Evolutionary conservation across 2,888 invertebrate species (phyloP).

Genomic region (Melinopterus prodromus): DNA sequence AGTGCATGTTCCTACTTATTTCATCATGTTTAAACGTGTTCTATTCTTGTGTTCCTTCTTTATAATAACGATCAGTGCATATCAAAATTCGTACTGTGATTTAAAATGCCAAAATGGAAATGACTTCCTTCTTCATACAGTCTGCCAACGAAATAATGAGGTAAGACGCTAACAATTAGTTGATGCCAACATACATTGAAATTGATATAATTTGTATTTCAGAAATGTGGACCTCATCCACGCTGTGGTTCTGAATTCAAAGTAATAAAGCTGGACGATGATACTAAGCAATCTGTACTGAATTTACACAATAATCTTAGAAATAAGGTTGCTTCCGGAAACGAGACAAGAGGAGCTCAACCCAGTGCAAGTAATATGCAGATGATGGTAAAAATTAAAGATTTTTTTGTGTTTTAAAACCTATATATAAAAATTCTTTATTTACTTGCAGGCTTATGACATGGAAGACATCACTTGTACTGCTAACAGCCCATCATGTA

Average conservation of each 20-base stretch:
- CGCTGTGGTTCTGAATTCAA: constrained; percentile 54
- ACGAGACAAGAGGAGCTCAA: constrained; percentile 53
- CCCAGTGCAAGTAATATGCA: constrained; percentile 57
- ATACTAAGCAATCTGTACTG: constrained; percentile 52
- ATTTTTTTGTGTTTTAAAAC: neutral
- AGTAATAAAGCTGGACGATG: constrained; percentile 50
- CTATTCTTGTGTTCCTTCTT: neutral
- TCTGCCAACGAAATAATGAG: constrained; percentile 16
- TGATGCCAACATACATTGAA: neutral
- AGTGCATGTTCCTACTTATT: neutral
- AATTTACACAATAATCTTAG: constrained; percentile 56
- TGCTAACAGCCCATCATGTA: no score
- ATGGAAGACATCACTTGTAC: no score
- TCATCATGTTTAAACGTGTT: neutral
- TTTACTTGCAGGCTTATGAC: constrained; percentile 53
- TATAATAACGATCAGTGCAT: neutral
- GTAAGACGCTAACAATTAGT: constrained; percentile 7
- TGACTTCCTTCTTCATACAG: constrained; percentile 5
- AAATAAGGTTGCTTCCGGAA: constrained; percentile 55
- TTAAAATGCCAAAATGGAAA: constrained; percentile 14
- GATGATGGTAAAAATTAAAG: constrained; percentile 50
- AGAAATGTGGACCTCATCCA: constrained; percentile 54
- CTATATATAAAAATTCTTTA: constrained; percentile 21
- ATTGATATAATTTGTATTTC: constrained; percentile 19
- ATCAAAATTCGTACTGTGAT: constrained; percentile 15